Evolutionary conservation across 1,140 invertebrate genomes (phyloP), one percentile per base, ranked within the genome.

Genomic region (Musca vetustissima): DNA sequence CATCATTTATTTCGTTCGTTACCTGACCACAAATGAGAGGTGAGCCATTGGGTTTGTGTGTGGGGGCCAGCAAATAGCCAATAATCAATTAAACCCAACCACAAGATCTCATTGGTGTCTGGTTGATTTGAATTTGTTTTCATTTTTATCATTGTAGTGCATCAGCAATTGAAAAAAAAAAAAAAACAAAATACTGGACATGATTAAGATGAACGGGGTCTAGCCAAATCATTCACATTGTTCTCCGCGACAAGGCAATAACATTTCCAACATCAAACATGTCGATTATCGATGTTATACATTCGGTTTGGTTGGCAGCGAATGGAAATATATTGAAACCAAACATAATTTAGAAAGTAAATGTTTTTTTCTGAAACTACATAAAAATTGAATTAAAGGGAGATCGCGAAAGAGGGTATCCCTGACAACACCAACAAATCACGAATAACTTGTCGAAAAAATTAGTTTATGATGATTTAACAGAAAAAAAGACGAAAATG

Each of bases 361-460:
- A 25, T 24, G 28, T 55, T 55, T 43, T n/a, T n/a, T n/a, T n/a
- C n/a, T 43, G 36, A 43, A 55, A 52, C 17, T 19, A 19, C 49
- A 52, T 19, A 19, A 19, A 19, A 19, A 19, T 52, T 52, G n/a
- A 19, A 9, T 52, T 52, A 19, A 19, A 52, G 17, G 17, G 17
- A 52, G 21, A 52, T 2, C 17, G 13, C 6, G 7, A 7, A 49
- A n/a, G 6, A n/a, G 15, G 6, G 6, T 14, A n/a, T 49, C 17
- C 48, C 49, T 22, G 22, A 55, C 21, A 55, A 25, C 22, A 55
- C 15, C 24, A 55, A n/a, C n/a, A 55, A 55, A 25, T 55, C 53
- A 55, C 53, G 53, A 55, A 55, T 55, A 24, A 55, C 22, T 55
- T 55, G 53, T 55, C 53, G 53, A 55, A 55, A 55, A 55, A 55